phyloP scores from a whole-genome alignment of 2,888 invertebrate genomes.

The Tiliacea citrago region DNA sequence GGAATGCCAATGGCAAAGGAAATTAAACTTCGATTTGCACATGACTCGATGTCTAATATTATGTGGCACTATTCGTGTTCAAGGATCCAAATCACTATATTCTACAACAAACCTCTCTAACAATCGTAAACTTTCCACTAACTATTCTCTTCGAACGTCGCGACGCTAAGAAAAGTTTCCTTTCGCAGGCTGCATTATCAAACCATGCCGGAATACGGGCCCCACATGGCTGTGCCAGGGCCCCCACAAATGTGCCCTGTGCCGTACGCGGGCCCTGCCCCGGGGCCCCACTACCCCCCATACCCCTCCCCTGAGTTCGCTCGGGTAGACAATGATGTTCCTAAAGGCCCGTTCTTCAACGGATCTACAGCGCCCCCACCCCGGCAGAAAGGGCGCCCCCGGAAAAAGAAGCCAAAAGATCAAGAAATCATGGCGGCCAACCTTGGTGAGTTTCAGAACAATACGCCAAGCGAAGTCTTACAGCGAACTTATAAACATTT shows the following conservation, averaged over 20 bases:
- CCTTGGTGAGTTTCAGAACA: slow-evolving; percentile 92
- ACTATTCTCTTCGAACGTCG: background rate
- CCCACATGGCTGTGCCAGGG: slow-evolving; percentile 90
- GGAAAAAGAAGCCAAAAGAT: slow-evolving; percentile 98
- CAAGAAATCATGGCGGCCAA: slow-evolving; percentile 96
- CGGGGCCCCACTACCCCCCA: slow-evolving; percentile 88
- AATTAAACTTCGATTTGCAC: background rate
- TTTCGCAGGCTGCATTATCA: slow-evolving; percentile 87
- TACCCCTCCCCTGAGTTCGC: slow-evolving; percentile 91
- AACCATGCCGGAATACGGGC: slow-evolving; percentile 90
- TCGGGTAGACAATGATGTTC: slow-evolving; percentile 87
- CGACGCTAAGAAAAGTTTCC: slow-evolving; percentile 25
- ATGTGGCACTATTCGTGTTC: background rate
- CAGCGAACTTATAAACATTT: slow-evolving; percentile 64
- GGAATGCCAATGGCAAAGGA: background rate
- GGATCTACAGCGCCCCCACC: slow-evolving; percentile 91
- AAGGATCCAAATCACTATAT: background rate
- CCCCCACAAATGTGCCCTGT: slow-evolving; percentile 91
- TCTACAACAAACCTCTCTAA: background rate
- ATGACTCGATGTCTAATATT: background rate
- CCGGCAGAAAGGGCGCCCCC: slow-evolving; percentile 97
- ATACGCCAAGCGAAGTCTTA: slow-evolving; percentile 64
- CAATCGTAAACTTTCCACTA: background rate
- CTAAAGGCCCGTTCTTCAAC: slow-evolving; percentile 91
- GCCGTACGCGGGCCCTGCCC: slow-evolving; percentile 87